Base-by-base conservation (phyloP, 2,888 invertebrate species). In the Andrena trimmerana region DNA sequence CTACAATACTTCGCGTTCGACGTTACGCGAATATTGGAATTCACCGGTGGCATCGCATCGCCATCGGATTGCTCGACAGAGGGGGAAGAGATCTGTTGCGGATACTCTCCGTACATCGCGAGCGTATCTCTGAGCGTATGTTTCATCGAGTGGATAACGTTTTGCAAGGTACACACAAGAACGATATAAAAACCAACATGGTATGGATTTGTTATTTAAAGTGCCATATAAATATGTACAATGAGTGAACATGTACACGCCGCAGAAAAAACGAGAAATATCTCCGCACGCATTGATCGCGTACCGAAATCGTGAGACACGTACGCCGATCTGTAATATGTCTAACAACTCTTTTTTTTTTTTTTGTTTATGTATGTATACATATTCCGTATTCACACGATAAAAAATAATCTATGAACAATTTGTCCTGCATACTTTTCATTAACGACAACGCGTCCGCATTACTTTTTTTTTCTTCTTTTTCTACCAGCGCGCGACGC, bases 381-480 rank as follows among this genome's bases (percentile, higher is more conserved):
- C 93, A 94, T 95, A 57, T 91, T 90, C 90, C 90, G 89, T 93
- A 95, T 96, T 95, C 95, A 95, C 95, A 95, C 95, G 95, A 95
- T 96, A 95, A 95, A 96, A 96, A 96, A 96, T 96, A 95, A 96
- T 95, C 95, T 96, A 95, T 95, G 95, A 96, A 96, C 95, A 96
- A 95, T 91, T 91, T 89, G 85, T 86, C 78, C 84, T 63, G 81
- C 87, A 81, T 74, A 69, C 6, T 59, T 68, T 59, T 66, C 75
- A 31, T 33, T 65, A 60, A 72, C 72, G 65, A 74, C 52, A 75
- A 72, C 72, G 63, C 67, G 63, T 54, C 20, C 63, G 57, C 10
- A 42, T 50, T 60, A 31, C 63, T 76, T 82, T 77, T 13, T 16
- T 2, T 33, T 0, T 8, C 8, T 33, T 24, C 60, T 71, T 81